Evolutionary conservation across 2,797 vertebrate species (phyloP).

Genomic region (Falco berigora): DNA sequence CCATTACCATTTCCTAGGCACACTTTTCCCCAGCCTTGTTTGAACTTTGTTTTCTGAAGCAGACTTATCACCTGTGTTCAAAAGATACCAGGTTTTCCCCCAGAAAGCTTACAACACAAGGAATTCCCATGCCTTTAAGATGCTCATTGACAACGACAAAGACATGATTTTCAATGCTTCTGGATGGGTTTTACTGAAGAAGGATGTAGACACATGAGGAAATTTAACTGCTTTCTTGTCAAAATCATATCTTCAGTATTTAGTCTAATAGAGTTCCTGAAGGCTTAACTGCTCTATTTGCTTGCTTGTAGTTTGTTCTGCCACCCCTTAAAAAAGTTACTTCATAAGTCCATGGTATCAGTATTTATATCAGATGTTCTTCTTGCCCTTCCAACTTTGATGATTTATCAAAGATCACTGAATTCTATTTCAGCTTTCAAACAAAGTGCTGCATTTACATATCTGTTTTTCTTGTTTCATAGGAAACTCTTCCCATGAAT

Average conservation of each 20-base stretch:
- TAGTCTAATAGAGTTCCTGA: not conserved
- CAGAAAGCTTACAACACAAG: not conserved
- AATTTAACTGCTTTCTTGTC: not conserved
- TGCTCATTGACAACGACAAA: not conserved
- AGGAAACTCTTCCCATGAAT: not conserved
- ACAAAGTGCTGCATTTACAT: rapidly evolving
- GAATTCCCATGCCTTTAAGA: not conserved
- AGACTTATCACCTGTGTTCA: not conserved
- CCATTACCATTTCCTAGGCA: not conserved
- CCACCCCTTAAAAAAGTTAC: not conserved
- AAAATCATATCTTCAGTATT: not conserved
- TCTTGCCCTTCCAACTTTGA: not conserved
- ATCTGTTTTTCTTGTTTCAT: not conserved
- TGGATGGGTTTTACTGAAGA: not conserved
- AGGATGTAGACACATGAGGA: not conserved
- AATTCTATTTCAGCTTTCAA: not conserved
- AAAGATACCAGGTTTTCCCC: not conserved
- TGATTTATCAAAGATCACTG: not conserved
- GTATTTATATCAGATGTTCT: not conserved
- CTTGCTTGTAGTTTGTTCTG: not conserved
- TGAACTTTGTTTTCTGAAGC: not conserved
- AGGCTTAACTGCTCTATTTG: not conserved
- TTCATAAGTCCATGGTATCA: not conserved
- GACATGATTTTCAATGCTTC: not conserved
- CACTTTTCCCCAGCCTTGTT: not conserved